Evolutionary conservation across 2,797 vertebrate genomes (phyloP).

Genomic region (Vultur gryphus): DNA sequence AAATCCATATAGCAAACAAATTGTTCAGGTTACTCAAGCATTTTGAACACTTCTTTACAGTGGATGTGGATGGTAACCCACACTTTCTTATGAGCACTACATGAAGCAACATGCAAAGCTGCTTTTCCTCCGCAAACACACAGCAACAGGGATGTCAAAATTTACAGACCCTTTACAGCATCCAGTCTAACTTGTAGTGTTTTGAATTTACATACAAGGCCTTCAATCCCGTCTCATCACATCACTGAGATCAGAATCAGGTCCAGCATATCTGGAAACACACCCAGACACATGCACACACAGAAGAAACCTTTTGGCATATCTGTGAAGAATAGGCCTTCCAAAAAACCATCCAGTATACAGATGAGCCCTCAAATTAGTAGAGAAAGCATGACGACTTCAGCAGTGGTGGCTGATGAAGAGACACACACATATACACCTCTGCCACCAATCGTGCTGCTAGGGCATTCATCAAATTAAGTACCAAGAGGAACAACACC

Average conservation of each 20-base stretch:
- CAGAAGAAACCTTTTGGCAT: conserved; percentile 63
- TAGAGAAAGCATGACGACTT: conserved; percentile 75
- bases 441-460: conserved; percentile 82
- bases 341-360: conserved; percentile 78
- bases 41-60: background rate
- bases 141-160: conserved; percentile 83
- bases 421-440: conserved; percentile 80
- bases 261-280: conserved; percentile 60
- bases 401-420: conserved; percentile 78
- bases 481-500: conserved; percentile 89
- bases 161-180: conserved; percentile 52
- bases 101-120: background rate
- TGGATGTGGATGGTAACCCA: background rate
- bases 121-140: background rate
- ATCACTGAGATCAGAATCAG: conserved; percentile 5
- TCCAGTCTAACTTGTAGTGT: background rate
- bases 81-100: background rate
- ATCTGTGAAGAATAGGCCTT: conserved; percentile 81
- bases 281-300: background rate
- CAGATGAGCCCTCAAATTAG: conserved; percentile 90
- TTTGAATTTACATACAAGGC: background rate
- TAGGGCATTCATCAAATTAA: conserved; percentile 98
- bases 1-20: background rate
- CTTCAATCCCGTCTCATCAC: background rate
- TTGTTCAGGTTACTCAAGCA: background rate